Evolutionary conservation across 2,797 vertebrate genomes (phyloP), one percentile per base, ranked within the genome.

Genomic region (Notamacropus eugenii): DNA sequence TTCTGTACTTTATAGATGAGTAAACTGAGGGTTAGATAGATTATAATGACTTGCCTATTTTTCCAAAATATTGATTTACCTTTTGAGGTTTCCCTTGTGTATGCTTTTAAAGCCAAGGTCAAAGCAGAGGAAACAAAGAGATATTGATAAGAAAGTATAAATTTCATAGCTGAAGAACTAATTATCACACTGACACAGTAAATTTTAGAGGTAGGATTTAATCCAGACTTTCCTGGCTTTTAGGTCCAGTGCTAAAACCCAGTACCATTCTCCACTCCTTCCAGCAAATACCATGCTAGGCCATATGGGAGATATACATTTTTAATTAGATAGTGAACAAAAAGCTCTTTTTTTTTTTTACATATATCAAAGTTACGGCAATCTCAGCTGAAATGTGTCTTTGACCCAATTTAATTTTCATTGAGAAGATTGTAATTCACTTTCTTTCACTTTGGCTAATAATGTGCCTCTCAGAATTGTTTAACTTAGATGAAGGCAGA

Each of bases 321-420:
- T 82, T 87, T 50, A 50, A 50, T 46, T 50, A 11, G 74, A 50
- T 87, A 22, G 10, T 87, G 8, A 50, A 46, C 40, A 46, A 50
- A 87, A 87, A 87, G 10, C 16, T 82, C 74, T 50, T 87, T 87
- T 87, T 46, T 74, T 40, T 50, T 87, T 87, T 87, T 46, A 9
- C n/a, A 46, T 46, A 27, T 27, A 87, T 87, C 46, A 87, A 50
- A 46, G 74, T 27, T 50, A 27, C 2, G 1, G 40, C 40, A 87
- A 87, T 27, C 24, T 87, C 22, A 87, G 22, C 0, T 94, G 92
- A 93, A 90, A 14, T 54, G 55, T 22, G n/a, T 90, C 82, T 95
- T 93, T 93, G 91, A 96, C 96, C 54, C 22, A 92, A 95, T 91
- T 95, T 91, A 24, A n/a, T 95, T 97, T 95, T 97, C 93, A 91